Base-by-base conservation (phyloP, 2,888 invertebrate genomes). In the Pandemis heparana region DNA sequence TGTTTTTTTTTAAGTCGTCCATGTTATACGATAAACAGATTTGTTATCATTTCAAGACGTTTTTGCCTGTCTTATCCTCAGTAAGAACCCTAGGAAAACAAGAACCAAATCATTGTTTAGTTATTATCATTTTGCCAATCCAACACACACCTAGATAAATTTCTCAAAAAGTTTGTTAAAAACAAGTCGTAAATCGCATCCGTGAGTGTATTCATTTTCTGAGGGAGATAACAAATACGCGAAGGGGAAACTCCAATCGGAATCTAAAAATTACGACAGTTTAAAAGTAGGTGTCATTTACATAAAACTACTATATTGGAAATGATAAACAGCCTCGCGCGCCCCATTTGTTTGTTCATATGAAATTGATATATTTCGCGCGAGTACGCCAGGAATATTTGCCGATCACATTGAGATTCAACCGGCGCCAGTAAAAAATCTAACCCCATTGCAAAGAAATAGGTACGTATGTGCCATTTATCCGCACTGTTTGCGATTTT, bases 221-320 rank as follows among this genome's bases (percentile, higher is more conserved):
- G 81, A 74, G 81, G 82, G 82, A 90, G 93, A 93, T 94, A 94
- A 93, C 92, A 91, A 90, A 92, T 89, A 89, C 86, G 82, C 76
- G 75, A 84, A 88, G 91, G 93, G 94, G 92, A 89, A 87, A 89
- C 86, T 87, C 81, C 85, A 86, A 92, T 90, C 93, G 94, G 94
- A 93, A 94, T 89, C 85, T 91, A 92, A 93, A 94, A 94, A 94
- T 94, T 94, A 94, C 90, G 91, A 86, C 92, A 92, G 93, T 94
- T 94, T 94, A 94, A 94, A 94, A 94, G 92, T 94, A 92, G 94
- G 90, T 89, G 81, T 79, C 87, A 92, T 94, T 93, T 92, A 89
- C 94, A 94, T 94, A 89, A 92, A 94, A 94, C 89, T 89, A 92
- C 92, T 90, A 91, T 92, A 89, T 89, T 83, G 87, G 87, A 87